Percentiles rank a stretch among this genome's conserved stretches.
Conservation (phyloP, 2,888 invertebrate genomes). For the Hoplodrina blanda region DNA sequence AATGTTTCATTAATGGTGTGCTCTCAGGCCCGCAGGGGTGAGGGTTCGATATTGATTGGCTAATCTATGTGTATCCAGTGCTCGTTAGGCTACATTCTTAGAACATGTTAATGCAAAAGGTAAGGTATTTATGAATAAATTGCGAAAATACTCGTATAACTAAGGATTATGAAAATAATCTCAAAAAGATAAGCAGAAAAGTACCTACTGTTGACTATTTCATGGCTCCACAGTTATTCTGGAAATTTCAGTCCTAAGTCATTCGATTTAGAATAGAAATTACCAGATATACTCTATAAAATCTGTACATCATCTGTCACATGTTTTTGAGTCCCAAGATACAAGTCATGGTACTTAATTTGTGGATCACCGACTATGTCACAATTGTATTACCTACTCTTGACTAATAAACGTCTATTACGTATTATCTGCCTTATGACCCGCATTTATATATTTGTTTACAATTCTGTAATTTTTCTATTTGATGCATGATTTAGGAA, state of each 20-base stretch:
- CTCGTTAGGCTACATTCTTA: conserved; percentile 22
- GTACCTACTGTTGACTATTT: not conserved
- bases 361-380: too few relatives aligned
- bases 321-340: too few relatives aligned
- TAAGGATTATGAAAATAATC: not conserved
- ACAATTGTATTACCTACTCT: too few relatives aligned
- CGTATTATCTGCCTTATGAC: not conserved
- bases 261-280: not conserved
- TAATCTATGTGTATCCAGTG: conserved; percentile 45
- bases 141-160: not conserved
- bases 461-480: not conserved
- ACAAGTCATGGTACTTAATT: too few relatives aligned
- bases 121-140: conserved; percentile 12
- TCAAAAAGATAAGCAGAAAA: not conserved
- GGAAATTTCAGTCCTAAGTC: not conserved
- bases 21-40: conserved; percentile 17
- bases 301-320: too few relatives aligned
- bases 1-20: conserved; percentile 62
- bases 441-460: not conserved
- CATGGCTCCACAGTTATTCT: too few relatives aligned
- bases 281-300: too few relatives aligned
- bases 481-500: not conserved
- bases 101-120: conserved; percentile 12
- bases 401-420: too few relatives aligned
- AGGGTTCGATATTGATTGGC: conserved; percentile 47